These are phyloP conservation scores for Orthonevra nobilis DNA, from an alignment of 2,888 invertebrate species.

Conservation along the genomic window DNA sequence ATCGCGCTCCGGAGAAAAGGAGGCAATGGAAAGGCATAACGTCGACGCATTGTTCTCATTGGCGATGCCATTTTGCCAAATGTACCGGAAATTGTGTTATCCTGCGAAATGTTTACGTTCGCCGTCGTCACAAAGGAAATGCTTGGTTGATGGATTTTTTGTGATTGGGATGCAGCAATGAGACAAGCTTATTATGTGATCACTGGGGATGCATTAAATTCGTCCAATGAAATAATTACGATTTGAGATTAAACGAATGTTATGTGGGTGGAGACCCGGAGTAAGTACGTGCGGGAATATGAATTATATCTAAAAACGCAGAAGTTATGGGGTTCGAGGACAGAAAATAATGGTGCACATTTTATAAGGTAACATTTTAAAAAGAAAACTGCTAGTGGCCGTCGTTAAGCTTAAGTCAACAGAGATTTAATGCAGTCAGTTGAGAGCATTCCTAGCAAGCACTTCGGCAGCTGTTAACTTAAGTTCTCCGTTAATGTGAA, in stretches of 20 bases:
- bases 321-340: no score
- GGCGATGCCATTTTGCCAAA: constrained; percentile 12
- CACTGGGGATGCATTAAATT: constrained; percentile 35
- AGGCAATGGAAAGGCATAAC: constrained; percentile 13
- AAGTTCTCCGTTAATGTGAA: no score
- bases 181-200: constrained; percentile 26
- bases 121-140: constrained; percentile 6
- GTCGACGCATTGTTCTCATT: not conserved
- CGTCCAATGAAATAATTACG: constrained; percentile 45
- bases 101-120: constrained; percentile 33
- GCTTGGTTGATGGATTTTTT: constrained; percentile 14
- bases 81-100: constrained; percentile 43
- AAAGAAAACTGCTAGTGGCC: no score
- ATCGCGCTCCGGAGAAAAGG: not conserved
- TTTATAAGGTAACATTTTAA: no score
- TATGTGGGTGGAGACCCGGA: no score
- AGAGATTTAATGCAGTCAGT: no score
- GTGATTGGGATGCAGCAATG: not conserved
- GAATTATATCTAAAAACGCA: no score
- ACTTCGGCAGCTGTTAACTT: no score
- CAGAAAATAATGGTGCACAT: no score
- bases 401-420: no score
- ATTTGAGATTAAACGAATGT: constrained; percentile 32
- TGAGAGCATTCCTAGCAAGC: no score
- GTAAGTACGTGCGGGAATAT: no score